Evolutionary conservation across 2,113 vertebrate genomes (phyloP).

Genomic region (Etia nguti): DNA sequence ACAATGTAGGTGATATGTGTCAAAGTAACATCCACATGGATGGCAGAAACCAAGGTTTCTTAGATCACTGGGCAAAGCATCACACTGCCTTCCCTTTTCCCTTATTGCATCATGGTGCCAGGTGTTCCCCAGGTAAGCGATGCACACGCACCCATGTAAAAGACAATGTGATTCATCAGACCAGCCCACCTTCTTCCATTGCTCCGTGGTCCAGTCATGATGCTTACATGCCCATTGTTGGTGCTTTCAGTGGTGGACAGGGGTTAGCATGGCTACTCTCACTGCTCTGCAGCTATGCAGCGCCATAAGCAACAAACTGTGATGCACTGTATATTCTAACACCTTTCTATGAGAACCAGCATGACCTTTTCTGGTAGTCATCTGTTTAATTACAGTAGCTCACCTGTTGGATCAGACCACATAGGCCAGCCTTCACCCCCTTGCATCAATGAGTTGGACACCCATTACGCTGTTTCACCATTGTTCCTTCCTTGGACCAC

Average conservation of each 20-base stretch:
- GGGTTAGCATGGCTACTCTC: not conserved
- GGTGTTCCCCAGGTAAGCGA: not conserved
- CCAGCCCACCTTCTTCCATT: not conserved
- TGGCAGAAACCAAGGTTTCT: not conserved
- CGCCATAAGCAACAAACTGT: not conserved
- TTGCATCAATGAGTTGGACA: not conserved
- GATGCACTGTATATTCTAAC: not conserved
- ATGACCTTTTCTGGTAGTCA: not conserved
- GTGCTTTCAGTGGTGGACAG: not conserved
- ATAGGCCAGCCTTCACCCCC: not conserved
- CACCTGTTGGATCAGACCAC: not conserved
- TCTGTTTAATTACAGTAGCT: not conserved
- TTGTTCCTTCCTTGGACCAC: too few species aligned
- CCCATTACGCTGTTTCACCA: not conserved
- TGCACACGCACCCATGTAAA: not conserved
- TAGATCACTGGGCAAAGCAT: not conserved
- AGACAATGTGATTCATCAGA: not conserved
- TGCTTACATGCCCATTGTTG: not conserved
- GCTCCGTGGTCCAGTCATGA: not conserved
- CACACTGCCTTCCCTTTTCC: not conserved
- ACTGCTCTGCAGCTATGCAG: not conserved
- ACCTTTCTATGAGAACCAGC: not conserved
- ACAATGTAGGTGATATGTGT: not conserved
- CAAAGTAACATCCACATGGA: not conserved
- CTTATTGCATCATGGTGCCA: not conserved